A percentile compares a stretch with the other conserved stretches of the same genome.
Evolutionary conservation across 2,888 invertebrate genomes (phyloP).

Genomic region (Syrphus vitripennis): DNA sequence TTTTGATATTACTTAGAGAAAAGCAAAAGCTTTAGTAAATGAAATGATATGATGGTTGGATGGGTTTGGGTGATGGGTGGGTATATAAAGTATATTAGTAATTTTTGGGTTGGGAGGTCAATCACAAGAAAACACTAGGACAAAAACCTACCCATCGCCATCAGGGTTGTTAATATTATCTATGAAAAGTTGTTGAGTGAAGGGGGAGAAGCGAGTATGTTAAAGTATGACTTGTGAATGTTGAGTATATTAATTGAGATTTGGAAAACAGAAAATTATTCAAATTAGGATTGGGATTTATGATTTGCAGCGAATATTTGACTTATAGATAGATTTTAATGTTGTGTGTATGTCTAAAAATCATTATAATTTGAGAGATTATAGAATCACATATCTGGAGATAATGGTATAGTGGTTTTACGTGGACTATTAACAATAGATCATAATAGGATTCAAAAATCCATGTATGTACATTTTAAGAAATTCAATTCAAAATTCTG

Average conservation of each 20-base stretch:
- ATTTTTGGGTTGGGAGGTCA: conserved; percentile 12
- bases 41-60: neutral
- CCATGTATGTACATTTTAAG: too few relatives aligned
- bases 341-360: too few relatives aligned
- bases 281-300: neutral
- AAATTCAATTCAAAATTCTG: too few relatives aligned
- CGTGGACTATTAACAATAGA: too few relatives aligned
- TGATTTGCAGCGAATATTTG: neutral
- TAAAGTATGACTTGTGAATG: neutral
- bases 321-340: neutral
- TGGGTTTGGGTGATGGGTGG: too few relatives aligned
- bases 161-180: conserved; percentile 18
- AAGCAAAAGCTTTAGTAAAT: conserved; percentile 30
- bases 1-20: conserved; percentile 42
- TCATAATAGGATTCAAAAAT: too few relatives aligned
- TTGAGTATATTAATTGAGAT: conserved; percentile 35
- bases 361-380: too few relatives aligned
- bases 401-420: too few relatives aligned
- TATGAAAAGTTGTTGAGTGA: conserved; percentile 34
- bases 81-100: neutral
- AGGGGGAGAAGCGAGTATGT: neutral
- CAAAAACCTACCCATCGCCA: neutral
- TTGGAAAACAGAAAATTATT: conserved; percentile 17
- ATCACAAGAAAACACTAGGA: conserved; percentile 7
- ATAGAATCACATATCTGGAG: too few relatives aligned